A percentile compares a stretch with the other conserved stretches of the same genome.
Evolutionary conservation across 2,888 invertebrate genomes (phyloP).

Genomic region (Capitulum mitella): DNA sequence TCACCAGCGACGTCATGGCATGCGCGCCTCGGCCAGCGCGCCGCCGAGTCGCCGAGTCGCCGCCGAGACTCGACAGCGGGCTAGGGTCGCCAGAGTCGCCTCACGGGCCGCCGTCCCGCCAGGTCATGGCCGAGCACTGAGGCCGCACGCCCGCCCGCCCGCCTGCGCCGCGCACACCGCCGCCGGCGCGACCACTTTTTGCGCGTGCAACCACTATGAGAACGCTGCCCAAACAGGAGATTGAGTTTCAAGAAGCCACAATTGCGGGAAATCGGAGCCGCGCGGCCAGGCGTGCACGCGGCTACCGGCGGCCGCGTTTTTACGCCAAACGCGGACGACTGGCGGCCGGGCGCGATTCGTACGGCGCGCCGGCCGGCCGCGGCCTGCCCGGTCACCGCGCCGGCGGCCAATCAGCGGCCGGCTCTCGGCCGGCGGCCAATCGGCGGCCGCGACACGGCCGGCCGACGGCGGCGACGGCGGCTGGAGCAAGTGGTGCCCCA

Average conservation of each 20-base stretch:
- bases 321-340: neutral
- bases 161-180: neutral
- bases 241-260: conserved; percentile 20
- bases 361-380: neutral
- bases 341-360: neutral
- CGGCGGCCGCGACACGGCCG: neutral
- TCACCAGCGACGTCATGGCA: conserved; percentile 1
- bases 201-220: conserved; percentile 21
- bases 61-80: neutral
- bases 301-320: neutral
- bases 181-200: conserved; percentile 15
- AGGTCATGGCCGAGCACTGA: neutral
- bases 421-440: neutral
- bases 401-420: neutral
- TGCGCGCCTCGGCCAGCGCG: neutral
- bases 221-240: conserved; percentile 8
- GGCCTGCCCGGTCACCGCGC: neutral
- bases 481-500: neutral
- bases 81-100: neutral
- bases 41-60: neutral
- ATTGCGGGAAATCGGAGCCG: conserved; percentile 16
- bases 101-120: neutral
- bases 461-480: neutral
- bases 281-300: neutral
- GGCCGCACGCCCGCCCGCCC: neutral